Evolutionary conservation across 64 coral and sea anemone species (phyloP).

Genomic region (Hydrozoanthus tunicans): DNA sequence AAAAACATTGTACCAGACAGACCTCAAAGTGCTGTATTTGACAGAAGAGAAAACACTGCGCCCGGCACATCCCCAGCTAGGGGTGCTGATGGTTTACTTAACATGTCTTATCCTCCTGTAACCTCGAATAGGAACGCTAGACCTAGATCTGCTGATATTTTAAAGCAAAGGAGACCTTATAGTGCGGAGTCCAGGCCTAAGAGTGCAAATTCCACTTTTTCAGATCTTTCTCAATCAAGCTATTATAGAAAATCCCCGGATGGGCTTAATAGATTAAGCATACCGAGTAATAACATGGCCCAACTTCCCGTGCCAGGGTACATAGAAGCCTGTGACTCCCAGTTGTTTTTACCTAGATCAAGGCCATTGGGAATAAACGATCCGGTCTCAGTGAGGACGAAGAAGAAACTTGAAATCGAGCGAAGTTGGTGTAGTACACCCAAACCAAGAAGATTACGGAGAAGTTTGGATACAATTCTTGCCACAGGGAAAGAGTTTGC

Average conservation of each 20-base stretch:
- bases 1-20: neutral
- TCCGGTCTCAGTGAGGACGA: conserved; percentile 22
- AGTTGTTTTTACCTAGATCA: conserved; percentile 39
- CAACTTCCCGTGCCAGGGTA: neutral
- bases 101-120: conserved; percentile 10
- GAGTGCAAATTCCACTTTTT: conserved; percentile 6
- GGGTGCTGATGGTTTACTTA: neutral
- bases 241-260: conserved; percentile 44
- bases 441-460: neutral
- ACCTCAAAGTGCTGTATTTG: neutral
- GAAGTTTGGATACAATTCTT: neutral
- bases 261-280: conserved; percentile 30
- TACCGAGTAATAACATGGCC: neutral
- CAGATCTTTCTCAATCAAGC: neutral
- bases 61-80: neutral
- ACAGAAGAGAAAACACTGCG: neutral
- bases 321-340: conserved; percentile 32
- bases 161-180: neutral
- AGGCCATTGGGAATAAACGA: conserved; percentile 54
- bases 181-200: neutral
- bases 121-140: neutral
- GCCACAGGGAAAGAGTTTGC: neutral
- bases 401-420: neutral
- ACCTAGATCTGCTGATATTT: neutral
- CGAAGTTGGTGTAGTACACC: neutral